A percentile compares a stretch with the other conserved stretches of the same genome.
phyloP scores from a whole-genome alignment of 2,888 invertebrate species.

The Caenorhabditis auriculariae region DNA sequence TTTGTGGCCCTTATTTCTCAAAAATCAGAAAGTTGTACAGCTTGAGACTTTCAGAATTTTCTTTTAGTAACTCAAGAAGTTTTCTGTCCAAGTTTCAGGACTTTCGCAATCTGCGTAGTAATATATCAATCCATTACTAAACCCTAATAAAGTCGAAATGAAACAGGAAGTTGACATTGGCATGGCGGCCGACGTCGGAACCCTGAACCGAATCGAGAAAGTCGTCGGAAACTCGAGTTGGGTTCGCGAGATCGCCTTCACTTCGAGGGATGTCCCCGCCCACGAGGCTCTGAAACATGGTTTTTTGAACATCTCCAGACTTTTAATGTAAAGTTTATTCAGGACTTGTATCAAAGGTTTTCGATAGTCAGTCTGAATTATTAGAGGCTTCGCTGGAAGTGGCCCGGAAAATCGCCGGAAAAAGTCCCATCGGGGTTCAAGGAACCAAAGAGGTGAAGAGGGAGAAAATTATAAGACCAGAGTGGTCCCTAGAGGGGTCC shows the following conservation, averaged over 20 bases:
- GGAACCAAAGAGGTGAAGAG: conserved; percentile 77
- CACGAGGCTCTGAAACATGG: conserved; percentile 50
- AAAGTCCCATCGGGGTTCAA: conserved; percentile 93
- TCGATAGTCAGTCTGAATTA: conserved; percentile 11
- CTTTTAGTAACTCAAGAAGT: too few relatives aligned
- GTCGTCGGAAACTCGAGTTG: conserved; percentile 83
- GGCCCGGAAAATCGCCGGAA: conserved; percentile 79
- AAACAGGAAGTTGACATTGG: conserved; percentile 76
- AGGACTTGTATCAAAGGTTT: conserved; percentile 31
- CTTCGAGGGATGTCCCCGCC: conserved; percentile 80
- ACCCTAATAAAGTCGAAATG: too few relatives aligned
- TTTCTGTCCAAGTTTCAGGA: too few relatives aligned
- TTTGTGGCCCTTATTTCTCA: too few relatives aligned
- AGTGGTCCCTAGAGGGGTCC: too few relatives aligned
- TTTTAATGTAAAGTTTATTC: not conserved
- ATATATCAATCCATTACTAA: too few relatives aligned
- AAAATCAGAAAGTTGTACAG: too few relatives aligned
- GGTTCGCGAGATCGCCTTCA: conserved; percentile 83
- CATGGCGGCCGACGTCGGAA: conserved; percentile 92
- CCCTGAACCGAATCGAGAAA: conserved; percentile 87
- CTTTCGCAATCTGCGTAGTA: too few relatives aligned
- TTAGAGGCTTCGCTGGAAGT: conserved; percentile 65
- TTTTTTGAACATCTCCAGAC: conserved; percentile 2
- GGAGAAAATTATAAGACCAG: too few relatives aligned
- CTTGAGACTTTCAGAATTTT: too few relatives aligned